These are phyloP conservation scores for Argyrosomus regius DNA, from an alignment of 2,797 vertebrate genomes.

Conservation along the genomic window DNA sequence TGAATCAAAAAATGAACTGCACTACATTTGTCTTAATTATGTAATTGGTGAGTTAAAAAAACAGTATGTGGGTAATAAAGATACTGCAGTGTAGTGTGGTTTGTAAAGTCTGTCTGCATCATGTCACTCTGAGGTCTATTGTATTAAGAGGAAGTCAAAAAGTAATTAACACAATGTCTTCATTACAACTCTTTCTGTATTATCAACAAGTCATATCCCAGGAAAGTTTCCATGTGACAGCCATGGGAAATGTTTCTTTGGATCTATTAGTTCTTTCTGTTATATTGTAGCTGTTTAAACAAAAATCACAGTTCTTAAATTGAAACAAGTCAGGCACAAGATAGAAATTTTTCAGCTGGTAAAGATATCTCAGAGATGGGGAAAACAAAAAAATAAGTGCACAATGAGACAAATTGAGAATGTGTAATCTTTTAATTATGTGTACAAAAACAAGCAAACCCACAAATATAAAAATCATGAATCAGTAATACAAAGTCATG, in stretches of 20 bases:
- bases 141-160: neutral
- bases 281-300: neutral
- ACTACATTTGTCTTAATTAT: neutral
- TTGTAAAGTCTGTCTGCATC: neutral
- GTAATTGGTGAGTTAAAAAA: neutral
- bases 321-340: neutral
- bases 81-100: neutral
- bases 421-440: conserved; percentile 24
- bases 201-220: neutral
- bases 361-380: neutral
- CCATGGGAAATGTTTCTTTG: neutral
- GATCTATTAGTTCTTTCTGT: neutral
- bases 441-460: conserved; percentile 39
- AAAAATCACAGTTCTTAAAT: neutral
- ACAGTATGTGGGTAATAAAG: neutral
- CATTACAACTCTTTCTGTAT: neutral
- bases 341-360: neutral
- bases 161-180: too few relatives aligned
- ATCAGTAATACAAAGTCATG: neutral
- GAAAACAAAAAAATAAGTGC: too few relatives aligned
- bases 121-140: neutral
- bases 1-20: neutral
- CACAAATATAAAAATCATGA: conserved; percentile 19
- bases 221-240: neutral
- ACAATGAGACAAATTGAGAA: conserved; percentile 14